Base-by-base conservation (phyloP, 2,113 vertebrate genomes). In the Ptilonorhynchus violaceus region DNA sequence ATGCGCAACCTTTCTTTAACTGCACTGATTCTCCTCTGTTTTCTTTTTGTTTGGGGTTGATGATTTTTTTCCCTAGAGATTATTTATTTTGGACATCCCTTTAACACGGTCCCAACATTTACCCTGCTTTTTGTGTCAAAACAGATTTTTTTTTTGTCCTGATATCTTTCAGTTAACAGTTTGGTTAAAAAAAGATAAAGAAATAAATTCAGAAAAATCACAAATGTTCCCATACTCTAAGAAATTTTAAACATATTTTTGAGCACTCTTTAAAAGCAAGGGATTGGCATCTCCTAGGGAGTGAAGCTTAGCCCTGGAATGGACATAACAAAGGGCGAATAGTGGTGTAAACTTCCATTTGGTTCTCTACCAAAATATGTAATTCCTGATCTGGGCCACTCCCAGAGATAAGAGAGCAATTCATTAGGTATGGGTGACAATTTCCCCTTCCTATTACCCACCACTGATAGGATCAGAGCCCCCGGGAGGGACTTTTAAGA, bases 1-100 rank as follows among this genome's bases (percentile, higher is more conserved):
- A 95, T 77, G 49, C 33, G 28, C 81, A 96, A 76, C 85, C 93
- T 92, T 95, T 86, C 67, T 95, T 93, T 80, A 92, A 72, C 86
- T 53, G 64, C 66, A 88, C 37, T 76, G 88, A 72, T 33, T 80
- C 62, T 81, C 33, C 41, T 86, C 28, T 41, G 23, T 79, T 93
- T 84, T 92, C 76, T 89, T 91, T 93, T 82, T 85, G 52, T 75
- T 89, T 73, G 80, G 79, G 37, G 52, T 82, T 68, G 87, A 89
- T 49, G 47, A 28, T 44, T 68, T 31, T 39, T 55, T 41, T 1
- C 59, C 59, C 67, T 33, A 4, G 41, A 86, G 28, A 72, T 60
- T 84, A 56, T 94, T 92, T 96, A 59, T 63, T 93, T 88, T 88
- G 88, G 93, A 86, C 86, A 89, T 9, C 21, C 28, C 42, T 92